A percentile compares a stretch with the other conserved stretches of the same genome.
phyloP scores from a whole-genome alignment of 2,113 vertebrate genomes.

The Hypomesus transpacificus region DNA sequence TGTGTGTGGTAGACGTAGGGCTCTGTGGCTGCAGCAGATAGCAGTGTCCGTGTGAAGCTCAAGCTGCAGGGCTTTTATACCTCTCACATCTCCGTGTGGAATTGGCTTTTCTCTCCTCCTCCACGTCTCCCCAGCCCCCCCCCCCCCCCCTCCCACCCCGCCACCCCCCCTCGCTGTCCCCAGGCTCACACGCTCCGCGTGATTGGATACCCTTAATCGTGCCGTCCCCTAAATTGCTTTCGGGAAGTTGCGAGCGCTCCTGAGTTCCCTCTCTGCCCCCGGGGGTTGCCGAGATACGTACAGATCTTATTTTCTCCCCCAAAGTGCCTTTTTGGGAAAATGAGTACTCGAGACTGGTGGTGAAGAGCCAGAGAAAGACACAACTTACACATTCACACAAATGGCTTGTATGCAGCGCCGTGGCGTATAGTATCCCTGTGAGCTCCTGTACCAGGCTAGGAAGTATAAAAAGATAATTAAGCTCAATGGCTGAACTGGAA shows the following conservation, averaged over 20 bases:
- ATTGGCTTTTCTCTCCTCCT: constrained; percentile 1
- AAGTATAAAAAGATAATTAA: not conserved
- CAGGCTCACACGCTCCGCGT: not conserved
- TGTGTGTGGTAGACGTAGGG: not conserved
- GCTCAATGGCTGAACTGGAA: not conserved
- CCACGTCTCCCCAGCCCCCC: not conserved
- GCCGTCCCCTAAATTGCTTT: constrained; percentile 8
- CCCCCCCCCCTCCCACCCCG: not conserved
- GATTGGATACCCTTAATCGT: constrained; percentile 12
- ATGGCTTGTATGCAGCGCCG: not conserved
- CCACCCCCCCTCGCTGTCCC: not conserved
- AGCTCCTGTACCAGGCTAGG: not conserved
- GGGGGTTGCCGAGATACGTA: not conserved
- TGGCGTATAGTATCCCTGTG: not conserved
- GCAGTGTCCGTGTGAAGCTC: constrained; percentile 6
- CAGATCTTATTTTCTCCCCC: not conserved
- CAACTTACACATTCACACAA: too few species aligned
- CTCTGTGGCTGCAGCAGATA: constrained; percentile 3
- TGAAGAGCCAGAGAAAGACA: not conserved
- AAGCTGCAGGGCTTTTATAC: not conserved
- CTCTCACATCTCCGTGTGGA: constrained; percentile 2
- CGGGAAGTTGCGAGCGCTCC: constrained; percentile 4
- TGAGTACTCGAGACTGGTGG: not conserved
- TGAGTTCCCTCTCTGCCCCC: not conserved
- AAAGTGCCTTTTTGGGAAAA: not conserved